These are phyloP conservation scores for Rhineura floridana DNA, from an alignment of 2,113 vertebrate genomes.

Conservation along the genomic window DNA sequence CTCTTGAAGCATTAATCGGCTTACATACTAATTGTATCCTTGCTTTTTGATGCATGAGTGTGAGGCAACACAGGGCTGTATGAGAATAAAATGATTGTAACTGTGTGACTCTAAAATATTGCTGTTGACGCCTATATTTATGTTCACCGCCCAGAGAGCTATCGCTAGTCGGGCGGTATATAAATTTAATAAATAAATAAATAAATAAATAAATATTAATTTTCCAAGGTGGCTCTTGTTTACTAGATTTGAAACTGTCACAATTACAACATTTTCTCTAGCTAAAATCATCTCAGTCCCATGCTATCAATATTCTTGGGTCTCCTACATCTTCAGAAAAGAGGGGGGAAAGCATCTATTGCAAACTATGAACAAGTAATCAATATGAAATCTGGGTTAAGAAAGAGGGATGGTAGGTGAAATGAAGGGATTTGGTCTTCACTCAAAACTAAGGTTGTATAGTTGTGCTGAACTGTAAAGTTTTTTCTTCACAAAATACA, in stretches of 20 bases:
- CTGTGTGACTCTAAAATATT: slow-evolving; percentile 15
- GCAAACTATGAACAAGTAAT: not conserved
- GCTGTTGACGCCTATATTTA: not conserved
- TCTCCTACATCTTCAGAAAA: not conserved
- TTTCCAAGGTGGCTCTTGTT: slow-evolving; percentile 2
- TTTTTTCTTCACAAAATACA: not conserved
- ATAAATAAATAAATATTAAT: too few species aligned
- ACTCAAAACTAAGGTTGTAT: slow-evolving; percentile 5
- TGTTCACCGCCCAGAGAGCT: too few species aligned
- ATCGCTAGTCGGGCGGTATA: too few species aligned
- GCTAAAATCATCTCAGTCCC: slow-evolving; percentile 3
- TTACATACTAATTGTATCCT: not conserved
- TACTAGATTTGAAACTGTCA: slow-evolving; percentile 5
- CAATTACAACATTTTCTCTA: not conserved
- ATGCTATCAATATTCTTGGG: not conserved
- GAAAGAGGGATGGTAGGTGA: not conserved
- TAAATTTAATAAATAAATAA: too few species aligned
- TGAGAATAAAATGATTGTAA: slow-evolving; percentile 9
- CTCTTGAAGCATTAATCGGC: slow-evolving; percentile 22
- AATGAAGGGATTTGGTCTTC: not conserved
- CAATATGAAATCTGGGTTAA: not conserved
- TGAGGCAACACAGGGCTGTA: not conserved
- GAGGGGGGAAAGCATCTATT: not conserved
- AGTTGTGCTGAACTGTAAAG: not conserved
- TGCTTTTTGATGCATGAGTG: not conserved